These are phyloP conservation scores for Acinonyx jubatus DNA, from an alignment of 2,113 vertebrate species.

Conservation along the genomic window DNA sequence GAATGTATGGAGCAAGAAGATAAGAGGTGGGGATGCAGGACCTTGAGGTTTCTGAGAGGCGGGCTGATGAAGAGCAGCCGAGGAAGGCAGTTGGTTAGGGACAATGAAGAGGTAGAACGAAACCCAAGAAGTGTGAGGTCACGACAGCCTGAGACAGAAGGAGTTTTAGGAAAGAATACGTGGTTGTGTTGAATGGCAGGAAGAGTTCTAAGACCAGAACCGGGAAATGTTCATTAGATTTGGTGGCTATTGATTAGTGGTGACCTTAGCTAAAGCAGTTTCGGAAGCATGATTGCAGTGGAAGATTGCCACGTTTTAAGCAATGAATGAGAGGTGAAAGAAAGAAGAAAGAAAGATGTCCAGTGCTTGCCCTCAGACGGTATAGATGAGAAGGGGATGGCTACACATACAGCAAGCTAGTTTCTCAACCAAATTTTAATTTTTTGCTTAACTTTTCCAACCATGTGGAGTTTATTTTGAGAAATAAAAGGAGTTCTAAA, in stretches of 20 bases:
- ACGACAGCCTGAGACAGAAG: background rate
- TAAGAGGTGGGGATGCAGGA: background rate
- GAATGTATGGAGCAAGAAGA: background rate
- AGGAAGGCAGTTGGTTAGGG: background rate
- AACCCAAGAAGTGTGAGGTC: background rate
- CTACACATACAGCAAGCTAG: background rate
- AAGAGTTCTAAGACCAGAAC: background rate
- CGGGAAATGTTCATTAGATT: background rate
- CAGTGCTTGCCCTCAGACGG: background rate
- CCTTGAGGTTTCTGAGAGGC: background rate
- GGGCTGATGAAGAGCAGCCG: too few relatives aligned
- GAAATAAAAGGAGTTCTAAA: background rate
- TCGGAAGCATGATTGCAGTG: background rate
- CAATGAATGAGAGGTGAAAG: background rate
- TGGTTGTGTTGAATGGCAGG: background rate
- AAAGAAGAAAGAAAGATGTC: background rate
- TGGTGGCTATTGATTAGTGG: background rate
- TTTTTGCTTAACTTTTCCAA: conserved; percentile 20
- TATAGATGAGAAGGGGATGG: too few relatives aligned
- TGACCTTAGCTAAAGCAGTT: background rate
- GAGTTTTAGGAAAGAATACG: background rate
- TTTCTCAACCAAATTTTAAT: background rate
- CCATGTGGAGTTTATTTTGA: background rate
- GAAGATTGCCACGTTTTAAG: background rate
- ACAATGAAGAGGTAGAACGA: background rate